These are phyloP conservation scores for Paraescarpia echinospica DNA, from an alignment of 1,140 invertebrate genomes.

Conservation along the genomic window DNA sequence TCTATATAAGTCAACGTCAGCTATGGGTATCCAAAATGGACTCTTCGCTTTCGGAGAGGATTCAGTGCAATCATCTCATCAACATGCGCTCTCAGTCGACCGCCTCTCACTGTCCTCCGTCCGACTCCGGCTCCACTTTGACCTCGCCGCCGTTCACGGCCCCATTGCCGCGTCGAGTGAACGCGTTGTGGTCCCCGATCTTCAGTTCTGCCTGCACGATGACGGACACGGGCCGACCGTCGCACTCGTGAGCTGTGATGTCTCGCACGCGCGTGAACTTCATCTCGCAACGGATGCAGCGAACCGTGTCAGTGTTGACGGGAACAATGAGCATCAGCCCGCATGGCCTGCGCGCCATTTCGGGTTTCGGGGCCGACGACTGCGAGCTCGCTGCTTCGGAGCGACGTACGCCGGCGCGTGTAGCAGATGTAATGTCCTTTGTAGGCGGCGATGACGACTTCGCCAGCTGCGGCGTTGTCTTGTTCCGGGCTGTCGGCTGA, in stretches of 20 bases:
- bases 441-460: neutral
- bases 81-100: neutral
- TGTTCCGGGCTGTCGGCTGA: neutral
- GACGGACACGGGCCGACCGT: neutral
- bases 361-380: neutral
- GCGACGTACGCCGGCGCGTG: neutral
- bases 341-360: too few species aligned
- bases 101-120: neutral
- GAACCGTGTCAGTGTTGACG: neutral
- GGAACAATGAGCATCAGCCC: neutral
- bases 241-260: neutral
- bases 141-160: neutral
- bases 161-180: neutral
- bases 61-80: neutral
- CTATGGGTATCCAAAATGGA: neutral
- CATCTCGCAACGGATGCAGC: neutral
- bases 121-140: neutral
- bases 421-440: neutral
- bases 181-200: neutral
- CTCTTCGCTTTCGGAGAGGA: too few species aligned
- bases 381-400: neutral
- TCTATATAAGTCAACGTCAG: neutral
- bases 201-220: neutral
- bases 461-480: neutral
- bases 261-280: neutral